Evolutionary conservation across 2,797 vertebrate genomes (phyloP).

Genomic region (Gadopsis bispinosus): DNA sequence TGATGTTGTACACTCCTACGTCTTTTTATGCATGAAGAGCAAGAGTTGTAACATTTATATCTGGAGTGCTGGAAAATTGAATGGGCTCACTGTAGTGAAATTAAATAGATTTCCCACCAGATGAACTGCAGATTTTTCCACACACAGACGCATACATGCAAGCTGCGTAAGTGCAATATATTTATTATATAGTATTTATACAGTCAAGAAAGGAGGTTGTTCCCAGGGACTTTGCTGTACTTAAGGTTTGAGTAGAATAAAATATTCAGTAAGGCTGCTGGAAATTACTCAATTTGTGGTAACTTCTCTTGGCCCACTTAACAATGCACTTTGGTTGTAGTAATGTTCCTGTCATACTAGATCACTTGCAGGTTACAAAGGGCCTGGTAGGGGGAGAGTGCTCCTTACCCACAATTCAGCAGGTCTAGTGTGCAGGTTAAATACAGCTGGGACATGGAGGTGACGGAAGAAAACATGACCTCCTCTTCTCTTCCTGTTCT

Average conservation of each 20-base stretch:
- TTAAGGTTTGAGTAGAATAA: slow-evolving; percentile 42
- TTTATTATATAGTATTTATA: slow-evolving; percentile 73
- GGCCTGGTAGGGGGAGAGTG: not conserved
- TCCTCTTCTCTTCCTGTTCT: slow-evolving; percentile 17
- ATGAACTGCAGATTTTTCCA: slow-evolving; percentile 24
- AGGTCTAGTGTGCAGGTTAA: not conserved
- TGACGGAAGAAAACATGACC: slow-evolving; percentile 20
- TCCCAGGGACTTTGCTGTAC: slow-evolving; percentile 39
- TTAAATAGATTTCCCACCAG: slow-evolving; percentile 66
- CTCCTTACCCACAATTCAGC: slow-evolving; percentile 31
- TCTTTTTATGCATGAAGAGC: slow-evolving; percentile 46
- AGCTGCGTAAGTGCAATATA: slow-evolving; percentile 47
- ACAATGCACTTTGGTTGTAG: not conserved
- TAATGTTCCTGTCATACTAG: not conserved
- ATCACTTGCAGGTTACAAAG: not conserved
- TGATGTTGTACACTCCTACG: slow-evolving; percentile 13
- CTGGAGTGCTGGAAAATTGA: slow-evolving; percentile 57
- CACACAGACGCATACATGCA: slow-evolving; percentile 4
- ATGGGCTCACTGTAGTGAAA: slow-evolving; percentile 65
- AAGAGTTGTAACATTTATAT: slow-evolving; percentile 62
- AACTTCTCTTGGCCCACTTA: not conserved
- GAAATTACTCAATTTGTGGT: slow-evolving; percentile 24
- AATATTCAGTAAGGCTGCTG: slow-evolving; percentile 55
- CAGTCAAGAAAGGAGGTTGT: slow-evolving; percentile 27
- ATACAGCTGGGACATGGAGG: slow-evolving; percentile 16